These are phyloP conservation scores for Betta splendens DNA, from an alignment of 2,797 vertebrate species.

Conservation along the genomic window DNA sequence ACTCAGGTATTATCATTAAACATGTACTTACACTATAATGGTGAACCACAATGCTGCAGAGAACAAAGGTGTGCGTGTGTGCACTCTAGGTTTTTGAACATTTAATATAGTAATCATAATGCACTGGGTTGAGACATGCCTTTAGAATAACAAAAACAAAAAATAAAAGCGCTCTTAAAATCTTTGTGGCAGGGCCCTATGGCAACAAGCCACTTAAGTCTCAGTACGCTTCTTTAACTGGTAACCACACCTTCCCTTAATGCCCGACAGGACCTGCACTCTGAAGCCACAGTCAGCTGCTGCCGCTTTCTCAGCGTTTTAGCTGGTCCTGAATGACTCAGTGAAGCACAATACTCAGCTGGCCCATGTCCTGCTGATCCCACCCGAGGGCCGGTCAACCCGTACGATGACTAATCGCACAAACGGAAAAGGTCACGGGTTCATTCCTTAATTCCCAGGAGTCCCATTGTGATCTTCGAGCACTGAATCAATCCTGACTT, in stretches of 20 bases:
- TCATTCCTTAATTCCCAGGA: conserved; percentile 56
- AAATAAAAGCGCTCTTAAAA: conserved; percentile 27
- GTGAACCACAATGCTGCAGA: conserved; percentile 27
- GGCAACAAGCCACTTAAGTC: conserved; percentile 63
- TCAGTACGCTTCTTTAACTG: conserved; percentile 47
- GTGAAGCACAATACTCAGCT: conserved; percentile 21
- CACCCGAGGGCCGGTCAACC: conserved; percentile 33
- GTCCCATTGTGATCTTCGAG: conserved; percentile 40
- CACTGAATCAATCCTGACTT: conserved; percentile 37
- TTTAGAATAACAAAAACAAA: conserved; percentile 38
- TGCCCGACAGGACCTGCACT: conserved; percentile 46
- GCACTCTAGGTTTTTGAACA: conserved; percentile 19
- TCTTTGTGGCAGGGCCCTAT: conserved; percentile 52
- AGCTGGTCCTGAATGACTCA: conserved; percentile 55
- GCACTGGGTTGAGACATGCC: conserved; percentile 38
- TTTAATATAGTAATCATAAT: conserved; percentile 28
- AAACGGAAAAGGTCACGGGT: conserved; percentile 49
- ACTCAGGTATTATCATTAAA: conserved; percentile 48
- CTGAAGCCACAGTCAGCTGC: conserved; percentile 38
- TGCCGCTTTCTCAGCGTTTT: conserved; percentile 30
- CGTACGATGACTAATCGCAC: conserved; percentile 59
- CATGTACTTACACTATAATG: conserved; percentile 33
- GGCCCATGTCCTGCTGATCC: conserved; percentile 22
- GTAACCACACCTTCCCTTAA: conserved; percentile 64
- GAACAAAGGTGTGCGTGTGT: conserved; percentile 29